These are phyloP conservation scores for Iselma pallidipennis DNA, from an alignment of 2,888 invertebrate genomes.

Conservation along the genomic window DNA sequence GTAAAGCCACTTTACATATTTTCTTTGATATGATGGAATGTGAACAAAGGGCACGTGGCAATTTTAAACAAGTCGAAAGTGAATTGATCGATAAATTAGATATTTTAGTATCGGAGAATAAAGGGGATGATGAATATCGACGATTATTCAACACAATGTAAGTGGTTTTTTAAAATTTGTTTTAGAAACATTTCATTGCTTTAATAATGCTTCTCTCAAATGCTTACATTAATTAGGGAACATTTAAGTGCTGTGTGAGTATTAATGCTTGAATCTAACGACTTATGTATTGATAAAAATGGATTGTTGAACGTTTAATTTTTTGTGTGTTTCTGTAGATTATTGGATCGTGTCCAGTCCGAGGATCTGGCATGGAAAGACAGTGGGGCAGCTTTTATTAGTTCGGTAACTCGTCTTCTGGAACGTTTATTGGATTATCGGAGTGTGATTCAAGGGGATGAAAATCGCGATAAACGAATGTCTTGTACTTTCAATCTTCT, in stretches of 20 bases:
- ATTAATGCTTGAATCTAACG: neutral
- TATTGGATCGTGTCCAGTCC: constrained; percentile 82
- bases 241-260: constrained; percentile 94
- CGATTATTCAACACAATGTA: constrained; percentile 95
- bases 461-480: constrained; percentile 94
- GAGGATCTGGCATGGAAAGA: constrained; percentile 89
- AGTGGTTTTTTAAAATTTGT: constrained; percentile 64
- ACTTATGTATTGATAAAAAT: too few species aligned
- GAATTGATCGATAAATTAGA: constrained; percentile 94
- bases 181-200: too few species aligned
- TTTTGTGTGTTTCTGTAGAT: constrained; percentile 56
- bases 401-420: constrained; percentile 85
- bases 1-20: constrained; percentile 88
- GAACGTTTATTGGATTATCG: constrained; percentile 92
- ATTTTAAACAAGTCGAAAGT: constrained; percentile 89
- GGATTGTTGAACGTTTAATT: constrained; percentile 1
- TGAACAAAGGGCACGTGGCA: constrained; percentile 80
- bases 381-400: constrained; percentile 89
- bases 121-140: constrained; percentile 91
- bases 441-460: constrained; percentile 93
- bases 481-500: constrained; percentile 94
- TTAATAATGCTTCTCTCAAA: neutral
- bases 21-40: constrained; percentile 96
- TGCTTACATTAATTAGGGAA: constrained; percentile 64
- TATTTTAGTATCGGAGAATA: constrained; percentile 88